Percentiles rank a stretch among this genome's conserved stretches.
phyloP scores from a whole-genome alignment of 2,113 vertebrate species.

The Ursus arctos region DNA sequence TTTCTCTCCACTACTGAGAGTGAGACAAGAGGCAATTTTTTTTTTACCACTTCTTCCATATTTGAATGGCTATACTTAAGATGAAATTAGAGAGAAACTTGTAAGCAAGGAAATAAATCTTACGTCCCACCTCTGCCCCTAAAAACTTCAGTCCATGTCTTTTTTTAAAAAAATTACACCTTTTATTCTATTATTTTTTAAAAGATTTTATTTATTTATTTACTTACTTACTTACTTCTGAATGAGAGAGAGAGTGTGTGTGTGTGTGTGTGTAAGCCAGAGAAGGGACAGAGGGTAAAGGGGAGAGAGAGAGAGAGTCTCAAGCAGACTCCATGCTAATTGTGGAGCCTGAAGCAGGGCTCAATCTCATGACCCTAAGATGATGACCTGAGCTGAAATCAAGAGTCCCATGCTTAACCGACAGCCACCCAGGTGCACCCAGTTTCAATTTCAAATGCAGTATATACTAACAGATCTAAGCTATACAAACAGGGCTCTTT shows the following conservation, averaged over 20 bases:
- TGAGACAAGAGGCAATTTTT: neutral
- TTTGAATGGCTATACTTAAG: conserved; percentile 14
- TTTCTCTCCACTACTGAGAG: neutral
- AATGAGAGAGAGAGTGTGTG: neutral
- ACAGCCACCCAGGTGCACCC: neutral
- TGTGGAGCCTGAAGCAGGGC: neutral
- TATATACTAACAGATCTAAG: neutral
- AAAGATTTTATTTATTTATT: neutral
- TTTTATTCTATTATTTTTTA: neutral
- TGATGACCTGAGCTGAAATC: neutral
- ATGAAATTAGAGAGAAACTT: neutral
- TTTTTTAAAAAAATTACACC: neutral
- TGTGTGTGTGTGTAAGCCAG: neutral
- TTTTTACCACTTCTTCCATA: neutral
- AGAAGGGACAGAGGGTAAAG: neutral
- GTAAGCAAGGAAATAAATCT: conserved; percentile 35
- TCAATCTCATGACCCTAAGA: neutral
- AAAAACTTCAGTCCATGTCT: neutral
- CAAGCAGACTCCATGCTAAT: neutral
- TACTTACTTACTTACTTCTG: neutral
- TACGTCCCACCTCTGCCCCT: neutral
- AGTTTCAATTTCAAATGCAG: conserved; percentile 32
- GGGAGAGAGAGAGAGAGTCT: neutral
- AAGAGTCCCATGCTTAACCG: neutral
- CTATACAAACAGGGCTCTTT: neutral